Evolutionary conservation across 2,888 invertebrate species (phyloP).

Genomic region (Tridacna gigas): DNA sequence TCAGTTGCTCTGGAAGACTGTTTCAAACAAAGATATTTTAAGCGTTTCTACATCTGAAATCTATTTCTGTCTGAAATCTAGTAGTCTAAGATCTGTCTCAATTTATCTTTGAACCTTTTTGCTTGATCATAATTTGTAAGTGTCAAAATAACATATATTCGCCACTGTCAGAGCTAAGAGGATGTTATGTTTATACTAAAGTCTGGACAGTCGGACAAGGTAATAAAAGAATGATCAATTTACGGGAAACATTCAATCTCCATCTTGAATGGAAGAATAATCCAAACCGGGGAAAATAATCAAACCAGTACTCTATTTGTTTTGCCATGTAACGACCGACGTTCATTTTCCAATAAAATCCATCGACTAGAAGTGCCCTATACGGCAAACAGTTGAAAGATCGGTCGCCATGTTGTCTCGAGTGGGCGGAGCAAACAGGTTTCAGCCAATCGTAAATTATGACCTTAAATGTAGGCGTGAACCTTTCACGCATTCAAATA

Average conservation of each 20-base stretch:
- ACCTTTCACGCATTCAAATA: constrained; percentile 46
- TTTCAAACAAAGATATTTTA: too few species aligned
- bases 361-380: constrained; percentile 9
- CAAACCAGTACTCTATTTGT: constrained; percentile 27
- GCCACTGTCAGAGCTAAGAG: background rate
- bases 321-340: constrained; percentile 19
- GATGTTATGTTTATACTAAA: background rate
- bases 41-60: too few species aligned
- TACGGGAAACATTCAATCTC: constrained; percentile 23
- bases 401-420: constrained; percentile 38
- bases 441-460: constrained; percentile 44
- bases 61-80: too few species aligned
- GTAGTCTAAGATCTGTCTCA: too few species aligned
- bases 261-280: background rate
- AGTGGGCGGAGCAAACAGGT: constrained; percentile 33
- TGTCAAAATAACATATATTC: too few species aligned
- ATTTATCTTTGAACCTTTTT: too few species aligned
- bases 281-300: constrained; percentile 5
- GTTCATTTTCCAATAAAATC: constrained; percentile 25
- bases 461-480: constrained; percentile 30
- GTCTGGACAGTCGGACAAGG: constrained; percentile 18
- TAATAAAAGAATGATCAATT: constrained; percentile 1
- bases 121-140: too few species aligned
- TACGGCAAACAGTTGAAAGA: constrained; percentile 20
- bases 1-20: too few species aligned